Evolutionary conservation across 2,797 vertebrate genomes (phyloP), one percentile per base, ranked within the genome.

Genomic region (Melanotaenia pygmaea): DNA sequence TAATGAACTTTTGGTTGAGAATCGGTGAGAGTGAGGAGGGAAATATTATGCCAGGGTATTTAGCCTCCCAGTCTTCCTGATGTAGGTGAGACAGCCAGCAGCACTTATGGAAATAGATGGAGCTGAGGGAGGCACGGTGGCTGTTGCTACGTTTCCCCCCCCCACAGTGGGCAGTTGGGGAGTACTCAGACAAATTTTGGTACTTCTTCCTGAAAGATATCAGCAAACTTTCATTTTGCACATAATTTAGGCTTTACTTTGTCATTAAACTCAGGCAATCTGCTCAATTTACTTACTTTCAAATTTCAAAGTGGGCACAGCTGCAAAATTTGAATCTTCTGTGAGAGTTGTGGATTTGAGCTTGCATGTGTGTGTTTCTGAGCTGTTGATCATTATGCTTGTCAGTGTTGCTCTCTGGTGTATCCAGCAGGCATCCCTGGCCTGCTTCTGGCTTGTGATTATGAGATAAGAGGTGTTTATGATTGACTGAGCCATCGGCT

Each of bases 81-180:
- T 89, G 78, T 69, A 86, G 90, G 92, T 92, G 83, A 94, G 94
- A 94, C 93, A 95, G 94, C 95, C 94, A 93, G 93, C 85, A 95
- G 95, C 94, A 62, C 89, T 95, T 95, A 95, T 95, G 95, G 94
- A 94, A 95, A 95, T 95, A 90, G 88, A 90, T 91, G 82, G 87
- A 93, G 93, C 92, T 90, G 80, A 91, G 88, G 90, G 91, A 92
- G 88, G 75, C 76, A 71, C 80, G 76, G 83, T 74, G 85, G 86
- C 89, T 77, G 84, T 87, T 80, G 86, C 78, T 88, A 70, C 79
- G 85, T 86, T 81, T 80, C 28, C 28, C 64, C 28, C 64, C 82
- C 90, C 86, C 85, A 84, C 82, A 90, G 84, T 69, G 64, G 76
- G 70, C 67, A 87, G 74, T 81, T 66, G 69, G 76, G 87, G 75